phyloP scores from a whole-genome alignment of 2,113 vertebrate genomes.

The Pipa parva region DNA sequence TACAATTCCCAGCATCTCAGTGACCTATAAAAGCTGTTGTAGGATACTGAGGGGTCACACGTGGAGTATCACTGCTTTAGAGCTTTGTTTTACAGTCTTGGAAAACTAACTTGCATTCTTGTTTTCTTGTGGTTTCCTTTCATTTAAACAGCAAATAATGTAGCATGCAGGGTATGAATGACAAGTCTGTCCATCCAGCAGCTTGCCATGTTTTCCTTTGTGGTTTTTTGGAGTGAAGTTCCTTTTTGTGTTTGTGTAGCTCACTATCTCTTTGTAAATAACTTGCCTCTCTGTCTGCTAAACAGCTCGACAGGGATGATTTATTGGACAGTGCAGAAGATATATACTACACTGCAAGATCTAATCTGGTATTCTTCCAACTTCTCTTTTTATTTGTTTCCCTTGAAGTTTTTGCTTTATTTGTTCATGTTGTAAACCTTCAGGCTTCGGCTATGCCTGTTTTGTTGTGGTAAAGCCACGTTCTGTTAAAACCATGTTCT shows the following conservation, averaged over 20 bases:
- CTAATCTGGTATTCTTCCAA: constrained; percentile 91
- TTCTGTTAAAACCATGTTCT: too few species aligned
- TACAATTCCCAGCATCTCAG: too few species aligned
- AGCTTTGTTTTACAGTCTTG: too few species aligned
- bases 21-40: too few species aligned
- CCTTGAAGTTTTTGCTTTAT: constrained; percentile 55
- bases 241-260: constrained; percentile 54
- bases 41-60: too few species aligned
- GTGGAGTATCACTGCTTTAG: too few species aligned
- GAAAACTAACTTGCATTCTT: too few species aligned
- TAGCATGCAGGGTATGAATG: constrained; percentile 13
- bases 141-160: too few species aligned
- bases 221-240: constrained; percentile 23
- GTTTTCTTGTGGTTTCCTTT: too few species aligned
- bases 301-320: constrained; percentile 92
- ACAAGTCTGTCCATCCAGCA: background rate
- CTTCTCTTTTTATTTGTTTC: constrained; percentile 67
- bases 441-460: too few species aligned
- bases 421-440: constrained; percentile 43
- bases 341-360: constrained; percentile 98
- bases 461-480: too few species aligned
- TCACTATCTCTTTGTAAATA: constrained; percentile 72
- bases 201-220: constrained; percentile 8
- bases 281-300: constrained; percentile 83
- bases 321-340: constrained; percentile 98